Conservation (phyloP, 2,113 vertebrate genomes). For the Hypomesus transpacificus region DNA sequence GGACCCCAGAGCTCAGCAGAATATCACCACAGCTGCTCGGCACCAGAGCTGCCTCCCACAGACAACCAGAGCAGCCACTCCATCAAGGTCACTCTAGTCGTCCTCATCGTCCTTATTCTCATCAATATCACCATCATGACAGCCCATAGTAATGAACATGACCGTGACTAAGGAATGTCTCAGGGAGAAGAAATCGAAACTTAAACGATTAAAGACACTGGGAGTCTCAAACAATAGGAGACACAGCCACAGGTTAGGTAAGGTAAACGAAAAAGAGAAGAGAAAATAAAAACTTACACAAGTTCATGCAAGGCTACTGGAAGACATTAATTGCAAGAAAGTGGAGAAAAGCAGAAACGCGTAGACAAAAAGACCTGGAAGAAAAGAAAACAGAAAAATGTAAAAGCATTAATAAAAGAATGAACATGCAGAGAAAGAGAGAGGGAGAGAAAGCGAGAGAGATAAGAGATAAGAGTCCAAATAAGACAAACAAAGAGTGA, state of each 20-base stretch:
- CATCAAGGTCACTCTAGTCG: constrained; percentile 16
- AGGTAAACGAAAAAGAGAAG: neutral
- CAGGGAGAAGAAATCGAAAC: no score
- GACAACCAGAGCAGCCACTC: constrained; percentile 4
- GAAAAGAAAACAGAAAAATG: constrained; percentile 13
- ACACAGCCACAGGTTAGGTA: no score
- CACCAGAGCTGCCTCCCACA: constrained; percentile 41
- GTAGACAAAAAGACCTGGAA: constrained; percentile 21
- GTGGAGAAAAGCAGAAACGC: constrained; percentile 24
- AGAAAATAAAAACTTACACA: constrained; percentile 24
- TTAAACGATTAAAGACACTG: no score
- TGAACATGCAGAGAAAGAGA: constrained; percentile 13
- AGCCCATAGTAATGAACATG: no score
- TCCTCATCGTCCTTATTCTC: constrained; percentile 17
- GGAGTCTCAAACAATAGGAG: no score
- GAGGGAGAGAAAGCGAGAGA: constrained; percentile 3
- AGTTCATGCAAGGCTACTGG: constrained; percentile 24
- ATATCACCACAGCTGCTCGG: constrained; percentile 43
- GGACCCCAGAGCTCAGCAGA: constrained; percentile 61
- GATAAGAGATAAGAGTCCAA: neutral
- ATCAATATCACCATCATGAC: neutral
- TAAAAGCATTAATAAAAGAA: constrained; percentile 8
- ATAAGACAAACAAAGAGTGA: neutral
- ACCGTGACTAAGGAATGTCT: no score
- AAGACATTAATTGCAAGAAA: constrained; percentile 20